Evolutionary conservation across 2,888 invertebrate genomes (phyloP), one percentile per base, ranked within the genome.

Genomic region (Phlogophora meticulosa): DNA sequence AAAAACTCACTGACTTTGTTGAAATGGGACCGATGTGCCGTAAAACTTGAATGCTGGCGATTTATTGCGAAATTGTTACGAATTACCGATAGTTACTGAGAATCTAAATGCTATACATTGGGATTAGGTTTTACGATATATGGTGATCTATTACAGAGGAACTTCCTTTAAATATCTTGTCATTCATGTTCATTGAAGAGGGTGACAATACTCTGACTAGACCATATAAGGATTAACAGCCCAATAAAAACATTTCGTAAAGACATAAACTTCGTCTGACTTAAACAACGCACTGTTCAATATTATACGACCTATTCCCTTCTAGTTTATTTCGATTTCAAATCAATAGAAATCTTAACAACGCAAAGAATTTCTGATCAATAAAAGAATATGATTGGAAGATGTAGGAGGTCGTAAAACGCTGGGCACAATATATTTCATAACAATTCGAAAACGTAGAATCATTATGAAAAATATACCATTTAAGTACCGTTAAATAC

Each of bases 1-100:
- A 95, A 95, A 95, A 95, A 94, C 93, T 91, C 85, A 88, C 89
- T 88, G 89, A 91, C 91, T 91, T 91, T 90, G 91, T 92, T 92
- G 88, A 90, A 94, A 93, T 92, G 93, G 88, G 91, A 90, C 86
- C 91, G 88, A 87, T 82, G 83, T 85, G 87, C 88, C 84, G 90
- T 88, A 87, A 85, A 88, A 85, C 90, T 82, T 85, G 87, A 80
- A 78, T 85, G 81, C 85, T 79, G 79, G 84, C 86, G 90, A 92
- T 92, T 92, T 93, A 94, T 92, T 89, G 90, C 89, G 85, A 92
- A 91, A 94, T 93, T 90, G 91, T 92, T 89, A 89, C 88, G 87
- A 89, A 90, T 91, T 87, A 89, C 88, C 86, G 87, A 89, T 91
- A 88, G 87, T 91, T 90, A 88, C 89, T 82, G 73, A 73, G 89